These are phyloP conservation scores for Atherinomorus stipes DNA, from an alignment of 2,113 vertebrate genomes.

Conservation along the genomic window DNA sequence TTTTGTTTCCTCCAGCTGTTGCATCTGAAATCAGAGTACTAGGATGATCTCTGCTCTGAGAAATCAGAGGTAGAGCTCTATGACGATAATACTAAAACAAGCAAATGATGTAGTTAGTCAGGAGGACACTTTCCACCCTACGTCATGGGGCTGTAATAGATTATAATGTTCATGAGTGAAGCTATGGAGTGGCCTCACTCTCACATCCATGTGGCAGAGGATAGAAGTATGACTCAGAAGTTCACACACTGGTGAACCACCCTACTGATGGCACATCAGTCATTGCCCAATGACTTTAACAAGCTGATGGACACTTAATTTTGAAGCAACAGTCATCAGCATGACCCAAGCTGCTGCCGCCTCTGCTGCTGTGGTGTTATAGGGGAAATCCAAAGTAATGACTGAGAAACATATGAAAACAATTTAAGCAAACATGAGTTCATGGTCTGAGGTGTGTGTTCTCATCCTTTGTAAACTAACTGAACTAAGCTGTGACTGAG, in stretches of 20 bases:
- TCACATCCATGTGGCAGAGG: constrained; percentile 53
- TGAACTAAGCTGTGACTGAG: background rate
- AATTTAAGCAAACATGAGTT: constrained; percentile 40
- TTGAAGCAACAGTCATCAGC: constrained; percentile 35
- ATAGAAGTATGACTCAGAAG: constrained; percentile 54
- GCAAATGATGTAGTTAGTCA: constrained; percentile 15
- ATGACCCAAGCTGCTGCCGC: constrained; percentile 11
- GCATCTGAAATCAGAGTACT: constrained; percentile 17
- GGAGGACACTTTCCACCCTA: constrained; percentile 18
- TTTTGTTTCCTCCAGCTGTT: background rate
- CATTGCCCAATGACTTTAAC: constrained; percentile 37
- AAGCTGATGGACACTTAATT: constrained; percentile 29
- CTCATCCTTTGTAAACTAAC: background rate
- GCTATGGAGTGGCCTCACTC: constrained; percentile 43
- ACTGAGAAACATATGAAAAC: constrained; percentile 39
- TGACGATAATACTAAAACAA: constrained; percentile 34
- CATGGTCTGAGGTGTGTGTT: constrained; percentile 11
- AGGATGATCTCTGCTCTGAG: background rate
- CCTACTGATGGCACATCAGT: constrained; percentile 45
- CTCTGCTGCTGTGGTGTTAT: background rate
- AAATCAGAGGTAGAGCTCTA: constrained; percentile 16
- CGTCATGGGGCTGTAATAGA: constrained; percentile 36
- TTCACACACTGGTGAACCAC: constrained; percentile 36
- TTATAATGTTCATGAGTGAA: constrained; percentile 31
- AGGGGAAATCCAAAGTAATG: constrained; percentile 60